A percentile compares a stretch with the other conserved stretches of the same genome.
Evolutionary conservation across 2,113 vertebrate genomes (phyloP).

Genomic region (Microcebus tavaratra): DNA sequence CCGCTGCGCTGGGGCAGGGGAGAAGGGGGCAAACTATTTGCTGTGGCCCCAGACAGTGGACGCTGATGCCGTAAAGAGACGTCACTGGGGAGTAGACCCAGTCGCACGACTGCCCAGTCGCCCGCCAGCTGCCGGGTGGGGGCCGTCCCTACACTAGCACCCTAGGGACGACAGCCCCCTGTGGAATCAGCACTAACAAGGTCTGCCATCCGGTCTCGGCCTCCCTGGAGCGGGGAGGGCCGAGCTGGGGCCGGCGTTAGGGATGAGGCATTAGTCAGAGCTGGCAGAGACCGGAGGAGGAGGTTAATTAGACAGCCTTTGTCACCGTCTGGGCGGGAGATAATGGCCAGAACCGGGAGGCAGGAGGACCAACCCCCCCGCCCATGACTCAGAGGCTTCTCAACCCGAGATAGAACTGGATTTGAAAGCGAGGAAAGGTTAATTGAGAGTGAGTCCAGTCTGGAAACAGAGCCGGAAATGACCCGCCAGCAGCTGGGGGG

Average conservation of each 20-base stretch:
- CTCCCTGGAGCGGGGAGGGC: neutral
- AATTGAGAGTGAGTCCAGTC: conserved; percentile 31
- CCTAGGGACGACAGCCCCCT: neutral
- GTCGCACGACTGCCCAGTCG: neutral
- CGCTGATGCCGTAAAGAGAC: neutral
- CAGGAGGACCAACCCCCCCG: neutral
- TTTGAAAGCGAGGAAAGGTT: conserved; percentile 52
- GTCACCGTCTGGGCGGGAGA: conserved; percentile 61
- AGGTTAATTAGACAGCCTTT: conserved; percentile 48
- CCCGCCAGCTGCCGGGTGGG: neutral
- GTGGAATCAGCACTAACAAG: neutral
- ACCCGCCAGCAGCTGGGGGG: neutral
- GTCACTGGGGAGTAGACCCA: neutral
- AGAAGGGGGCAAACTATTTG: neutral
- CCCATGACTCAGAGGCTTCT: conserved; percentile 46
- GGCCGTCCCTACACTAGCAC: fast-evolving
- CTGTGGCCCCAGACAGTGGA: neutral
- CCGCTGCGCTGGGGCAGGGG: neutral
- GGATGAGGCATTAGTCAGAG: conserved; percentile 38
- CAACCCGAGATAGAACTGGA: conserved; percentile 12
- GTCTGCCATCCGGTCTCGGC: neutral
- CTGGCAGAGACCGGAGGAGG: neutral
- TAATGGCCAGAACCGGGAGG: conserved; percentile 27
- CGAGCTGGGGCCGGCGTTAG: neutral
- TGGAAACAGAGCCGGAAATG: conserved; percentile 27